Evolutionary conservation across 2,888 invertebrate genomes (phyloP).

Genomic region (Neocrepidodera transversa): DNA sequence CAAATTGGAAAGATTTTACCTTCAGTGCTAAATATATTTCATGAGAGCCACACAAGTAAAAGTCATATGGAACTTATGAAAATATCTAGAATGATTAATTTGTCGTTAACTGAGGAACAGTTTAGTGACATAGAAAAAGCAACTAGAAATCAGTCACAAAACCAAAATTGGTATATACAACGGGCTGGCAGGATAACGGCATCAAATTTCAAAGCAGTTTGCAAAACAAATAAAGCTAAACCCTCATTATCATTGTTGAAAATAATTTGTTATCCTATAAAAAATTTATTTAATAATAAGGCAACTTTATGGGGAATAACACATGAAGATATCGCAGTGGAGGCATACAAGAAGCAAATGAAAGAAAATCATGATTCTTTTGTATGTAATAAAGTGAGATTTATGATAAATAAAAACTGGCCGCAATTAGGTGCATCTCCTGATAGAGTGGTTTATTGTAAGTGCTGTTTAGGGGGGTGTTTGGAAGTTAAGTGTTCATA

Average conservation of each 20-base stretch:
- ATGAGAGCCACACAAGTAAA: too few species aligned
- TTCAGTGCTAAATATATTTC: too few species aligned
- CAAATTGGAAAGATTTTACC: too few species aligned
- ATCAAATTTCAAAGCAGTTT: conserved; percentile 18
- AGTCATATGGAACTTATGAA: too few species aligned
- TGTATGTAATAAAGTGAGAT: not conserved
- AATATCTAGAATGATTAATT: not conserved
- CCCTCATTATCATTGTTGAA: conserved; percentile 20
- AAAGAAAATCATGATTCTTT: too few species aligned
- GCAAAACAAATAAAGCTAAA: conserved; percentile 14
- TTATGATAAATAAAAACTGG: not conserved
- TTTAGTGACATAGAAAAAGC: too few species aligned
- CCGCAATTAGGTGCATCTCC: conserved; percentile 4
- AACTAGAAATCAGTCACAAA: too few species aligned
- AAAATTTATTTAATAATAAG: too few species aligned
- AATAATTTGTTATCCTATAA: too few species aligned
- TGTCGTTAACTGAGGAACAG: conserved; percentile 9
- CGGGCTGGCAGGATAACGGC: conserved; percentile 21
- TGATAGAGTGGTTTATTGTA: conserved; percentile 3
- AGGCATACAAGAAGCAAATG: not conserved
- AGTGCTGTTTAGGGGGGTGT: conserved; percentile 7
- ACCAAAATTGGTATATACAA: too few species aligned
- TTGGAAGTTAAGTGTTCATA: conserved; percentile 4
- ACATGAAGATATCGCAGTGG: not conserved
- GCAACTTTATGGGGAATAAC: too few species aligned